phyloP scores from a whole-genome alignment of 30 jellyfish, hydroid and myxozoan species.

The Hydractinia symbiolongicarpus region DNA sequence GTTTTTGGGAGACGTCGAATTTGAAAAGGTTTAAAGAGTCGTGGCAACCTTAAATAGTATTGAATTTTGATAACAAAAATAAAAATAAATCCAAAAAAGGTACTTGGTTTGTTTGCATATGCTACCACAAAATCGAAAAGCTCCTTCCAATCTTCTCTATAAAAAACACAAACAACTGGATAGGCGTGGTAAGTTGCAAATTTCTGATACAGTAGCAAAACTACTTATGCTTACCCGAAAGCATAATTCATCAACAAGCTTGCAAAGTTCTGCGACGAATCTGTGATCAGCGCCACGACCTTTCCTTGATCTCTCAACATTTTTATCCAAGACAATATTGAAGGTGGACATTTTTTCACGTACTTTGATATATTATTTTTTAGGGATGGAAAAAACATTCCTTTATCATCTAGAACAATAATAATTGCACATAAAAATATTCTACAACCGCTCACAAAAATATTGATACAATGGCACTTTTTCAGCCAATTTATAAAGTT shows the following conservation, averaged over 20 bases:
- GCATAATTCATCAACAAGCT: conserved; percentile 70
- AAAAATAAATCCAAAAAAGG: neutral
- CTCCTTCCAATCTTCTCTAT: conserved; percentile 68
- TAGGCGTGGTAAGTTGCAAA: neutral
- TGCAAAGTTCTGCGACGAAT: conserved; percentile 65
- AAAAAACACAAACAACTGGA: neutral
- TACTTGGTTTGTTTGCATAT: conserved; percentile 87
- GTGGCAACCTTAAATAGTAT: too few species aligned
- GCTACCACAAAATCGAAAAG: conserved; percentile 55
- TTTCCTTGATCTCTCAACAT: conserved; percentile 59
- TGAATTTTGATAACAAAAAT: too few species aligned
- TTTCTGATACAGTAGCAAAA: neutral
- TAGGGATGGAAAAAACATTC: conserved; percentile 65
- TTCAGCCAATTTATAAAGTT: too few species aligned
- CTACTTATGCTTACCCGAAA: conserved; percentile 50
- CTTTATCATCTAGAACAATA: conserved; percentile 54
- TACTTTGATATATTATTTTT: conserved; percentile 37
- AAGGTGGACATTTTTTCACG: conserved; percentile 67
- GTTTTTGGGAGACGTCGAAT: too few species aligned
- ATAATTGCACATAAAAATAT: neutral
- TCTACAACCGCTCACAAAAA: too few species aligned
- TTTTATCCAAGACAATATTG: conserved; percentile 55
- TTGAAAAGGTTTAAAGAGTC: too few species aligned
- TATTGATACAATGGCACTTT: too few species aligned
- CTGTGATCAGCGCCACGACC: conserved; percentile 56